These are phyloP conservation scores for Acanthacorydalis orientalis DNA, from an alignment of 2,888 invertebrate genomes.

Conservation along the genomic window DNA sequence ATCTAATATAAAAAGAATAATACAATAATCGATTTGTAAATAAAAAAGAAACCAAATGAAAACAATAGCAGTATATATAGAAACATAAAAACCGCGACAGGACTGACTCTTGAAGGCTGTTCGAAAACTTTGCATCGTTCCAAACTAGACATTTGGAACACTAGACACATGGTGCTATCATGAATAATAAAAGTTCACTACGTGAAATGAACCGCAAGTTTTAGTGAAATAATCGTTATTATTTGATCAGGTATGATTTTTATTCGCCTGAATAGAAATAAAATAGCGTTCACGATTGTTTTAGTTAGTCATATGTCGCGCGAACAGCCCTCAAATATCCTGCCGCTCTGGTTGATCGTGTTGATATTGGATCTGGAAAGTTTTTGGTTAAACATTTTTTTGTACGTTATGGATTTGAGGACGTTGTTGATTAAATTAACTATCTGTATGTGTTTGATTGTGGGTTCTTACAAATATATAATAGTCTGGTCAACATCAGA, in stretches of 20 bases:
- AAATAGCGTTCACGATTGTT: too few species aligned
- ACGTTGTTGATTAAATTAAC: too few species aligned
- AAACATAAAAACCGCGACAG: conserved; percentile 14
- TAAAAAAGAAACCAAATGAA: not conserved
- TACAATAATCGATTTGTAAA: too few species aligned
- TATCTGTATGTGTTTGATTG: too few species aligned
- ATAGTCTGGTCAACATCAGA: too few species aligned
- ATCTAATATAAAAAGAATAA: too few species aligned
- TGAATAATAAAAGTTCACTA: too few species aligned
- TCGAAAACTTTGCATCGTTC: conserved; percentile 36
- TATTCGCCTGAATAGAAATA: too few species aligned
- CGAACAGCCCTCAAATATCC: conserved; percentile 8
- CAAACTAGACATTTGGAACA: not conserved
- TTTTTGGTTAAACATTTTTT: not conserved
- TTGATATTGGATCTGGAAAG: too few species aligned
- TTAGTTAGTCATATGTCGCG: not conserved
- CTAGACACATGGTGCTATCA: too few species aligned
- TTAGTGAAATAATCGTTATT: not conserved
- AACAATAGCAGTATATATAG: not conserved
- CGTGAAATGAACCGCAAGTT: not conserved
- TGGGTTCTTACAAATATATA: too few species aligned
- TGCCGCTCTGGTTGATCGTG: conserved; percentile 1
- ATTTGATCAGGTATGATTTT: not conserved
- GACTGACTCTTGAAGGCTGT: conserved; percentile 37
- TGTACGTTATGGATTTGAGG: too few species aligned